Percentiles rank a stretch among this genome's conserved stretches.
Evolutionary conservation across 2,888 invertebrate genomes (phyloP).

Genomic region (Andrena minutula): DNA sequence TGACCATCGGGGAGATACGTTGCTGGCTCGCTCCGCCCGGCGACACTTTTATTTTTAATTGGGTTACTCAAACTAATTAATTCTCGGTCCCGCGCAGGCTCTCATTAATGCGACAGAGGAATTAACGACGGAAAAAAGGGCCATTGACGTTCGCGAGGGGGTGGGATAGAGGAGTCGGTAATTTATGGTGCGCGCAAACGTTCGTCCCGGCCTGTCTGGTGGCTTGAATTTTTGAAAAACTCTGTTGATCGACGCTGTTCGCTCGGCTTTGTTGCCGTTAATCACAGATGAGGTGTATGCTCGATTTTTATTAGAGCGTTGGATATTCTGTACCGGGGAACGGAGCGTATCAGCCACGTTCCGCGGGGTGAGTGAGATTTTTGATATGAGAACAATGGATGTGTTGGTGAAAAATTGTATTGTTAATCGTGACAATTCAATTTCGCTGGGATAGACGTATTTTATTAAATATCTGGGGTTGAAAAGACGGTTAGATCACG

Average conservation of each 20-base stretch:
- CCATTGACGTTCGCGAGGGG: conserved; percentile 35
- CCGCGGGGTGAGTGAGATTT: neutral
- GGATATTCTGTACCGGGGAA: neutral
- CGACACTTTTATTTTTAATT: conserved; percentile 72
- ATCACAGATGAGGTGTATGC: conserved; percentile 50
- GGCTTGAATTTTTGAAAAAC: conserved; percentile 50
- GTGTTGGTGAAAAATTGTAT: neutral
- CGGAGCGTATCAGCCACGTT: neutral
- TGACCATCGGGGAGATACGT: conserved; percentile 26
- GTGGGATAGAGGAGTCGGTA: conserved; percentile 36
- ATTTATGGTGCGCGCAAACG: conserved; percentile 64
- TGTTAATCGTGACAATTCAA: neutral
- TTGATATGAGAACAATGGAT: neutral
- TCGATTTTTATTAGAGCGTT: neutral
- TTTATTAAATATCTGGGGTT: too few species aligned
- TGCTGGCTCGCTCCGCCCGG: neutral
- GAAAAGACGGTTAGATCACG: too few species aligned
- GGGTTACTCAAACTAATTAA: conserved; percentile 72
- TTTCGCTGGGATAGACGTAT: too few species aligned
- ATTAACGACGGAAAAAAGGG: conserved; percentile 56
- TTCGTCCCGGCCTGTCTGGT: conserved; percentile 3
- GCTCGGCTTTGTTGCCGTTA: conserved; percentile 69
- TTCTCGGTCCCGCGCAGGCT: conserved; percentile 48
- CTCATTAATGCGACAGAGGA: conserved; percentile 62
- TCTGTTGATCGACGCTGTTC: conserved; percentile 52